Conservation (phyloP, 2,888 invertebrate species). For the Drosophila affinis region DNA sequence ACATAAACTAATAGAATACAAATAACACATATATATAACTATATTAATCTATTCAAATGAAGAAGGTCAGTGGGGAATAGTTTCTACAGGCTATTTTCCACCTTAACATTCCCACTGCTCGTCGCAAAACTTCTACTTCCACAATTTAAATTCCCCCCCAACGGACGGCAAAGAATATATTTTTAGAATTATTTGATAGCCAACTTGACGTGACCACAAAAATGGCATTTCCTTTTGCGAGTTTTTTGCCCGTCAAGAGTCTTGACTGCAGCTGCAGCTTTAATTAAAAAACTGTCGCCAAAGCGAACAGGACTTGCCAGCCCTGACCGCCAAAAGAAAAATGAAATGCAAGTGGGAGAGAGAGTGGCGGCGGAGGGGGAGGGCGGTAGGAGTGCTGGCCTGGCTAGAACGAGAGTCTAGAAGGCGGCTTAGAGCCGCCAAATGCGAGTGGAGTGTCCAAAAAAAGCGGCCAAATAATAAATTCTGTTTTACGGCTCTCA, state of each 20-base stretch:
- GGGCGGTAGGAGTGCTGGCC: no score
- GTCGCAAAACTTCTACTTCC: not conserved
- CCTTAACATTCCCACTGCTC: not conserved
- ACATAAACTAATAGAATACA: no score
- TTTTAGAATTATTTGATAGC: not conserved
- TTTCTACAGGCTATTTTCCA: not conserved
- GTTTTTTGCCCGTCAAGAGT: not conserved
- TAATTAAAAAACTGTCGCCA: conserved; percentile 36
- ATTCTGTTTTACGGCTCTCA: conserved; percentile 69
- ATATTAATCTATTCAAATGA: no score
- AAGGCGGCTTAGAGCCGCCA: conserved; percentile 4
- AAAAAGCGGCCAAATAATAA: conserved; percentile 59
- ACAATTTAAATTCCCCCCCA: not conserved
- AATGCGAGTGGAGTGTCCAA: conserved; percentile 6
- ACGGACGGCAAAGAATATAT: not conserved
- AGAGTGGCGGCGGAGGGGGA: not conserved
- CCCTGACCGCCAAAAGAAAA: conserved; percentile 1
- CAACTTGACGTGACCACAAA: conserved; percentile 1
- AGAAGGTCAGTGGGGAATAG: no score
- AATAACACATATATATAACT: no score
- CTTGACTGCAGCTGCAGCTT: conserved; percentile 1
- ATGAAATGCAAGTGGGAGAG: not conserved
- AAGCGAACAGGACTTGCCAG: conserved; percentile 10
- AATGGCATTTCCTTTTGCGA: not conserved
- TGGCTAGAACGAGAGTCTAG: not conserved